Evolutionary conservation across 2,797 vertebrate genomes (phyloP).

Genomic region (Synanceia verrucosa): DNA sequence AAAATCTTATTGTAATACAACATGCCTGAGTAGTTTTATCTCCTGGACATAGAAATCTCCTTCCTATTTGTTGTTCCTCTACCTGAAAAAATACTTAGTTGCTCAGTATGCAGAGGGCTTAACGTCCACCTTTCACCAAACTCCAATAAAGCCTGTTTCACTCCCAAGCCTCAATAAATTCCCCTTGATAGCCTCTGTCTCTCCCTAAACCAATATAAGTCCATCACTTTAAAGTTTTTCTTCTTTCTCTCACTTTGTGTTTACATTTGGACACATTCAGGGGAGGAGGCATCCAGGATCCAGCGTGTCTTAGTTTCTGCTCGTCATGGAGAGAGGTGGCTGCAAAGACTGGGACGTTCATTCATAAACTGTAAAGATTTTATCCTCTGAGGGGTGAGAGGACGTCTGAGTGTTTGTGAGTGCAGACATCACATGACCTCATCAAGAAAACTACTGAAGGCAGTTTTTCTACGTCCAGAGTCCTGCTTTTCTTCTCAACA

Average conservation of each 20-base stretch:
- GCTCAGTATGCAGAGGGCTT: slow-evolving; percentile 25
- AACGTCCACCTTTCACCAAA: slow-evolving; percentile 33
- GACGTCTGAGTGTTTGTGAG: slow-evolving; percentile 6
- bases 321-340: slow-evolving; percentile 33
- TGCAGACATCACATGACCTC: neutral
- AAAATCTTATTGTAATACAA: neutral
- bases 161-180: slow-evolving; percentile 49
- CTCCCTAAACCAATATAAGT: slow-evolving; percentile 34
- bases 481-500: too few species aligned
- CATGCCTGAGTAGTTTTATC: slow-evolving; percentile 1
- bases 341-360: slow-evolving; percentile 25
- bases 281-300: neutral
- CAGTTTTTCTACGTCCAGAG: too few species aligned
- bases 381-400: slow-evolving; percentile 39
- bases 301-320: slow-evolving; percentile 11
- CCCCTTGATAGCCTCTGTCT: slow-evolving; percentile 47
- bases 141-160: slow-evolving; percentile 40
- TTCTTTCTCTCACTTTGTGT: slow-evolving; percentile 19
- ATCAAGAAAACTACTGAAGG: neutral
- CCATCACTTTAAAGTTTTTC: slow-evolving; percentile 48
- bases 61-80: neutral
- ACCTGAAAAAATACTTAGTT: slow-evolving; percentile 6
- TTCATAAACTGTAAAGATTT: slow-evolving; percentile 62
- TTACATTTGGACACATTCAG: slow-evolving; percentile 6
- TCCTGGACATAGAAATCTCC: neutral